Base-by-base conservation (phyloP, 1,140 invertebrate species). In the Babylonia areolata region DNA sequence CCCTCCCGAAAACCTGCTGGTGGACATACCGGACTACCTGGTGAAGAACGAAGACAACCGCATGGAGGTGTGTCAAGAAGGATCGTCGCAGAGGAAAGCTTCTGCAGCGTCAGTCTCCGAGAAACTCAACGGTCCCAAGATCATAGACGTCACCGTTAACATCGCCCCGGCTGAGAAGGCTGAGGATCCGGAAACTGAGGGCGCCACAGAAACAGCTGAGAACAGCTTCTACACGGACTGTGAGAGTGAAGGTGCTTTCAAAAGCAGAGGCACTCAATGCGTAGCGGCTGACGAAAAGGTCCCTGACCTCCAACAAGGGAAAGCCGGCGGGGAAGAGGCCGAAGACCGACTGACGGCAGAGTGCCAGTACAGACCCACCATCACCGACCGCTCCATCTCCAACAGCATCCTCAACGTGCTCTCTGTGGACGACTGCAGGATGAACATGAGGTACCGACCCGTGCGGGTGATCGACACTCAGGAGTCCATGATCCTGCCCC, bases 351-450 rank as follows among this genome's bases (percentile, higher is more conserved):
- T 39, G 80, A 11, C 71, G 28, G 17, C 71, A 84, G 78, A 40
- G 81, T 46, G 79, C 37, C 42, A 40, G 78, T 46, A 83, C 86
- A 80, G 51, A n/a, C 64, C 83, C 3, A 42, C n/a, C 33, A 39
- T 88, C 15, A 51, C 79, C 23, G 75, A 83, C 64, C 64, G 87
- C 0, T 90, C 88, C 28, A 64, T 46, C 11, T 92, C 91, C 37
- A 92, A 92, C 81, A 84, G 75, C 77, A 88, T 92, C 37, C 87
- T 92, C 11, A 91, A 92, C 86, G 88, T 92, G 0, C 88, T 92
- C 9, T 89, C 92, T 42, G 90, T 92, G 15, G 92, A 92, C 83
- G 92, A 92, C 81, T 91, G 89, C 69, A 90, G 89, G 79, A 83
- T 88, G 78, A 37, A 77, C 28, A 84, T 85, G 80, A 69, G 85